Evolutionary conservation across 2,797 vertebrate species (phyloP), one percentile per base, ranked within the genome.

Genomic region (Microchirus variegatus): DNA sequence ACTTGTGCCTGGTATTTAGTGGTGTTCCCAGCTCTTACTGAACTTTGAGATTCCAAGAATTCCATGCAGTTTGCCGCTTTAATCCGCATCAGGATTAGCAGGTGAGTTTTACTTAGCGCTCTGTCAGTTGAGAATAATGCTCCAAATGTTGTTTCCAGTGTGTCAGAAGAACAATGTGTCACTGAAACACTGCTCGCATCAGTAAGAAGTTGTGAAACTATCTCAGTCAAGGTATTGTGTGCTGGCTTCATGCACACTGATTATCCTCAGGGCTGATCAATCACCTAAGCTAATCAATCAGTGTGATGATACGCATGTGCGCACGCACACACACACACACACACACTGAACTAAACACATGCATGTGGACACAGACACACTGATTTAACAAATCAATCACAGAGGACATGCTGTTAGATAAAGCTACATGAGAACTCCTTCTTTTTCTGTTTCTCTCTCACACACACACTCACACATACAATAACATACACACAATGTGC

Each of bases 1-100:
- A 54, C 53, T 83, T 77, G 80, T 81, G 80, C 81, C 85, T 84
- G 82, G 77, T 81, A 84, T 84, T 87, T 51, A 63, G 55, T 80
- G 81, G 83, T 71, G 69, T 81, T 86, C 81, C 78, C 19, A 16
- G 71, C 78, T 86, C 81, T 82, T 63, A 70, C 86, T 83, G 69
- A 89, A 90, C 77, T 87, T 83, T 61, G 56, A 79, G 75, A 89
- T 92, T 90, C 89, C 88, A 87, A 58, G 84, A 86, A 91, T 90
- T 90, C 90, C 84, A 80, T 45, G 58, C 78, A 84, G 70, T 90
- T 88, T 91, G 78, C 73, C 11, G 36, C 77, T 85, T 81, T 90
- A 89, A 92, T 90, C 86, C 87, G 63, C 77, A 64, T 73, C 77
- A 83, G 79, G 84, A 87, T 90, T 91, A 89, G 75, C 59, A 86